These are phyloP conservation scores for Heliconius erato DNA, from an alignment of 2,888 invertebrate species.

Conservation along the genomic window DNA sequence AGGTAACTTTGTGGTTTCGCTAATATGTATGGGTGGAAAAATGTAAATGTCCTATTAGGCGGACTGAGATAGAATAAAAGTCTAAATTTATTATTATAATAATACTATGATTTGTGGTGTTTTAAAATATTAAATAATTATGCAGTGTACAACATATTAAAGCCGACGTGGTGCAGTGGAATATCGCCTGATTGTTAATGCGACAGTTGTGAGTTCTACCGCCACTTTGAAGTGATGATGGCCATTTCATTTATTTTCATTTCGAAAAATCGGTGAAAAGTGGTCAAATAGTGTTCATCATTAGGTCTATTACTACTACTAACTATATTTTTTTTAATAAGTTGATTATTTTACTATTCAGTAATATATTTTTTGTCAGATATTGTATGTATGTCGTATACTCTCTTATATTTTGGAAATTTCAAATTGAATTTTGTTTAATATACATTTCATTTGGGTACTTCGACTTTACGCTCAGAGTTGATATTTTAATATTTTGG, in stretches of 20 bases:
- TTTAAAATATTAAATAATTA: background rate
- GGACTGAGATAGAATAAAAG: background rate
- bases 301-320: no score
- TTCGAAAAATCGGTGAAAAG: no score
- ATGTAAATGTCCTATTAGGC: constrained; percentile 1
- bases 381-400: background rate
- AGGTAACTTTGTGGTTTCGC: constrained; percentile 17
- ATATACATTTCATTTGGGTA: background rate
- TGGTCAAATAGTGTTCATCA: no score
- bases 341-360: no score
- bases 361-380: background rate
- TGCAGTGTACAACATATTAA: background rate
- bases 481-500: background rate
- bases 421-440: background rate
- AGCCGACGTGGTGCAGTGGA: no score
- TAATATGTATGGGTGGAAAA: background rate
- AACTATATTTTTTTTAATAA: no score
- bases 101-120: background rate
- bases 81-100: background rate
- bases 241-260: no score
- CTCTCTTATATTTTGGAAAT: background rate
- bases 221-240: no score
- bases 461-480: no score
- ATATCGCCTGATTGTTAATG: no score
- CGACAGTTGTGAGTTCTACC: no score